phyloP scores from a whole-genome alignment of 2,797 vertebrate species.

The Alosa sapidissima region DNA sequence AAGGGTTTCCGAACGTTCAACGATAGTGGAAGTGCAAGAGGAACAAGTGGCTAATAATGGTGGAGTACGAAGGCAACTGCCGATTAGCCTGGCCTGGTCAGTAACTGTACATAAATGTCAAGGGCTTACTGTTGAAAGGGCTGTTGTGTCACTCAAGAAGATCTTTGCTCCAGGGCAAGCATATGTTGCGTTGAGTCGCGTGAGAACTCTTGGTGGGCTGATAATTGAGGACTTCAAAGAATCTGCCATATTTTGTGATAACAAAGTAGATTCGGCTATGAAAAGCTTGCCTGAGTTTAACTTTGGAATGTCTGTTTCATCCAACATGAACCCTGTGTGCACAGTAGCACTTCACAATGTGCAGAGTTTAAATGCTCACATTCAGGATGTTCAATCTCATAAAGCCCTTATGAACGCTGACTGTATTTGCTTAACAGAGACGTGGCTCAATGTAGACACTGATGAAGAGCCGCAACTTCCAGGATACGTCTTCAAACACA shows the following conservation, averaged over 20 bases:
- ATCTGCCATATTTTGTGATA: not conserved
- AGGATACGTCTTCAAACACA: not conserved
- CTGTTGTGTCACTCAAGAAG: not conserved
- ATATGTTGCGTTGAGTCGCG: not conserved
- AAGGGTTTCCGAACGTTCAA: not conserved
- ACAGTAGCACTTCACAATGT: not conserved
- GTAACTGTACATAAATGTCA: not conserved
- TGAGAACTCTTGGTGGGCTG: slow-evolving; percentile 8
- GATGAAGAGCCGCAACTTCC: not conserved
- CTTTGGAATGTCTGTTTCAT: not conserved
- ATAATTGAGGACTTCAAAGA: not conserved
- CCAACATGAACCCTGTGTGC: not conserved
- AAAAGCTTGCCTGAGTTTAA: not conserved
- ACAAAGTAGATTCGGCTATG: not conserved
- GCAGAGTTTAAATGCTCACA: slow-evolving; percentile 1
- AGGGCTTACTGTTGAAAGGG: not conserved
- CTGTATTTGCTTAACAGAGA: not conserved
- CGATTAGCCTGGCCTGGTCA: not conserved
- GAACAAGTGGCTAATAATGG: not conserved
- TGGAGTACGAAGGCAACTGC: not conserved
- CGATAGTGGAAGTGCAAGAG: not conserved
- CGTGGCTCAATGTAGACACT: not conserved
- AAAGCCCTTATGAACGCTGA: not conserved
- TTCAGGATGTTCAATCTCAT: not conserved
- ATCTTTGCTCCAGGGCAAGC: slow-evolving; percentile 20